These are phyloP conservation scores for Eristalinus sepulchralis DNA, from an alignment of 2,888 invertebrate genomes.

Conservation along the genomic window DNA sequence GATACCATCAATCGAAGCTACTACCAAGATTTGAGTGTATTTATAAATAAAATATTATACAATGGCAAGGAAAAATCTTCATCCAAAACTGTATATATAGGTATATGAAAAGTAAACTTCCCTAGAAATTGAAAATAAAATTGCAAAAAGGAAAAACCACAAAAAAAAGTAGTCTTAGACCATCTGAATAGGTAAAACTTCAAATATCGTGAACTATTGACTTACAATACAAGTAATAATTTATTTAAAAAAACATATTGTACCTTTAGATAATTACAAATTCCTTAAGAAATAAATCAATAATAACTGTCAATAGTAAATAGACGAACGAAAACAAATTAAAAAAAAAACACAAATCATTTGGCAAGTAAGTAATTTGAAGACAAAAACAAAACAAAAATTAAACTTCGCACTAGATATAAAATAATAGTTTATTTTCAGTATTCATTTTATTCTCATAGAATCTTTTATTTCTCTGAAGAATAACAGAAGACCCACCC, in stretches of 20 bases:
- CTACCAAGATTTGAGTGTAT: background rate
- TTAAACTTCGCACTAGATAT: slow-evolving; percentile 58
- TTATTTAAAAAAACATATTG: slow-evolving; percentile 65
- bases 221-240: slow-evolving; percentile 66
- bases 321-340: slow-evolving; percentile 18
- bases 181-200: slow-evolving; percentile 69
- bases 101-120: slow-evolving; percentile 49
- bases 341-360: slow-evolving; percentile 23
- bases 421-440: slow-evolving; percentile 42
- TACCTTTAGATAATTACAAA: slow-evolving; percentile 71
- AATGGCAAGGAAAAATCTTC: slow-evolving; percentile 20
- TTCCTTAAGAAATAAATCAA: slow-evolving; percentile 61
- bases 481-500: slow-evolving; percentile 62
- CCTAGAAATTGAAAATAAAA: slow-evolving; percentile 64
- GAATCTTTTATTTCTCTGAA: slow-evolving; percentile 53
- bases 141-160: slow-evolving; percentile 1
- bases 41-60: slow-evolving; percentile 5
- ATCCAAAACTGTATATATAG: slow-evolving; percentile 58
- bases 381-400: slow-evolving; percentile 23
- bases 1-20: slow-evolving; percentile 47
- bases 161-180: slow-evolving; percentile 61
- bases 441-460: slow-evolving; percentile 44
- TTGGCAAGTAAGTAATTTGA: slow-evolving; percentile 57
- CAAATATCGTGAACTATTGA: slow-evolving; percentile 70
- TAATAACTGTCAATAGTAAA: slow-evolving; percentile 62